Evolutionary conservation across 2,113 vertebrate genomes (phyloP), one percentile per base, ranked within the genome.

Genomic region (Gymnogyps californianus): DNA sequence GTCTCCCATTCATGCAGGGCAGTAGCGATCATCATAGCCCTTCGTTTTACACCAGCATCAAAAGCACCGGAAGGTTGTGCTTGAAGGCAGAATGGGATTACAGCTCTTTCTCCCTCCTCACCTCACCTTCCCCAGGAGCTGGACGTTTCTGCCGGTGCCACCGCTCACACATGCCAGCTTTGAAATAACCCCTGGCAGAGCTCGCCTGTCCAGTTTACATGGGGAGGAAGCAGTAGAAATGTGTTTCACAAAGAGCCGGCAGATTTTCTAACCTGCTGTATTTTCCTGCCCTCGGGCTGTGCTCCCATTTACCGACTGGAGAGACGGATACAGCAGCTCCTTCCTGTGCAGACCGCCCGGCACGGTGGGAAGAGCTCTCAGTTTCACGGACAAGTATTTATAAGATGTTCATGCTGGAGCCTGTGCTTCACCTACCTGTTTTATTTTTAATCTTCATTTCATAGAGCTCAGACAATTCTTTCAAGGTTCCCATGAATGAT

Each of bases 401-500:
- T 55, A 84, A 94, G 77, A 44, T 49, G 38, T 42, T 82, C 2
- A 0, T 36, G 57, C 61, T 59, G 65, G 47, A 93, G 87, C 46
- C 65, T 40, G 54, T 29, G 57, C 69, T 82, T 96, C 91, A 89
- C 91, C 77, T 87, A 62, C 77, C 87, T 87, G 64, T 58, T 96
- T 96, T 96, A 92, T 90, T 96, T 96, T 96, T 96, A 83, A 95
- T 87, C 78, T 83, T 64, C 2, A 7, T 96, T 91, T 95, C 89
- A 82, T 40, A 89, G 87, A 93, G 89, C 91, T 87, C 84, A 87
- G 78, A 62, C 69, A 87, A 95, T 71, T 89, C 77, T 94, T 96
- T 91, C 84, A 93, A 93, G 91, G 94, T 87, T 85, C 78, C 84
- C 8, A 3, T 81, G 69, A 87, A 95, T 44, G 77, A 93, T 96